Percentiles rank a stretch among this genome's conserved stretches.
phyloP scores from a whole-genome alignment of 2,888 invertebrate species.

The Odontocolon sp. region DNA sequence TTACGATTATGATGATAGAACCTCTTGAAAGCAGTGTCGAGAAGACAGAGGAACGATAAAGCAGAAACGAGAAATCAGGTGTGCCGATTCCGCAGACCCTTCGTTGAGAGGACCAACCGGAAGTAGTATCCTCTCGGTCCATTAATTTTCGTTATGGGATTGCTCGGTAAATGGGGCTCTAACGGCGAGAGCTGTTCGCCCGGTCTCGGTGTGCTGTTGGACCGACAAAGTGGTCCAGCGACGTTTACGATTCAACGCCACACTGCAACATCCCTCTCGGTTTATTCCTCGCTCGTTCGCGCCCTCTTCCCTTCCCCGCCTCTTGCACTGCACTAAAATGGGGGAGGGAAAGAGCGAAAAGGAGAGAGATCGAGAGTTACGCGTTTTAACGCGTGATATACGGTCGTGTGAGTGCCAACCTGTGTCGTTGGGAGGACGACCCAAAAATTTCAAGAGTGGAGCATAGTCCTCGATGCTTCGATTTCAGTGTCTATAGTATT shows the following conservation, averaged over 20 bases:
- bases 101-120: slow-evolving; percentile 50
- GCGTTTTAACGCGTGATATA: slow-evolving; percentile 65
- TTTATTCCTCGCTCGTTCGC: slow-evolving; percentile 46
- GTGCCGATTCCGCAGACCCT: slow-evolving; percentile 1
- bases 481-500: too few relatives aligned
- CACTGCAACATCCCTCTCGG: slow-evolving; percentile 54
- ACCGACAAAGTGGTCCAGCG: slow-evolving; percentile 62
- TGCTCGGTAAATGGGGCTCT: slow-evolving; percentile 56
- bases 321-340: neutral
- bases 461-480: slow-evolving; percentile 32
- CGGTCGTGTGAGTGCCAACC: slow-evolving; percentile 60
- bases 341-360: slow-evolving; percentile 13
- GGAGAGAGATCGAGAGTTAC: slow-evolving; percentile 49
- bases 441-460: slow-evolving; percentile 58
- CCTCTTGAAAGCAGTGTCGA: too few relatives aligned
- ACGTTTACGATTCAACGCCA: slow-evolving; percentile 63
- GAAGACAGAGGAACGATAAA: neutral
- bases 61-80: slow-evolving; percentile 28
- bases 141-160: slow-evolving; percentile 61
- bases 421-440: slow-evolving; percentile 59
- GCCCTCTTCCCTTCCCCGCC: slow-evolving; percentile 31
- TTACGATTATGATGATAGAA: too few relatives aligned
- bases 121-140: slow-evolving; percentile 59
- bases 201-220: slow-evolving; percentile 12
- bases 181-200: slow-evolving; percentile 50